phyloP scores from a whole-genome alignment of 2,113 vertebrate species.

The Globicephala melas region DNA sequence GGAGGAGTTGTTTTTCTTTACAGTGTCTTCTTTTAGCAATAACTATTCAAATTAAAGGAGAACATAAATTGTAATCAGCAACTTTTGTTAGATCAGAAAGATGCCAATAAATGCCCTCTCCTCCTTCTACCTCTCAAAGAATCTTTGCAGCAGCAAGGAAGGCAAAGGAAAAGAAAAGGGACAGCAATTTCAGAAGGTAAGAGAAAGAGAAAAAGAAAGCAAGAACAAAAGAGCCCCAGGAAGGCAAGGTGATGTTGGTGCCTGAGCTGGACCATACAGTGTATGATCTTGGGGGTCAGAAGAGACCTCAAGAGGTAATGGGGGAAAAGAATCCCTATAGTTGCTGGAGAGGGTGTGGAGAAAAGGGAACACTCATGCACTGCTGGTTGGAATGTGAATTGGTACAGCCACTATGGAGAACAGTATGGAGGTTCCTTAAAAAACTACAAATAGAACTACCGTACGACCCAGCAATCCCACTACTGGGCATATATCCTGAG shows the following conservation, averaged over 20 bases:
- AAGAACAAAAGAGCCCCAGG: background rate
- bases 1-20: background rate
- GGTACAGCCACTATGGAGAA: no score
- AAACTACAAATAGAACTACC: no score
- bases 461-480: no score
- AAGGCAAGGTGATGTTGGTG: background rate
- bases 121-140: background rate
- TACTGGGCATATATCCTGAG: no score
- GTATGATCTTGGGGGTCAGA: background rate
- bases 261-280: background rate
- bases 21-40: slow-evolving; percentile 1
- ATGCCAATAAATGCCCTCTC: background rate
- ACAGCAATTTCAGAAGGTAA: background rate
- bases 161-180: background rate
- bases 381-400: no score
- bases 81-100: background rate
- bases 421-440: no score
- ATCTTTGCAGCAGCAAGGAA: background rate
- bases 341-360: no score
- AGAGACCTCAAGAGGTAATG: background rate
- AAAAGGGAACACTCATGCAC: no score
- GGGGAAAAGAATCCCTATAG: background rate
- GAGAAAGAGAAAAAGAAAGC: rapidly evolving
- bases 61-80: background rate
- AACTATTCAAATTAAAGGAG: background rate